Evolutionary conservation across 2,113 vertebrate genomes (phyloP).

Genomic region (Dipodomys stephensi): DNA sequence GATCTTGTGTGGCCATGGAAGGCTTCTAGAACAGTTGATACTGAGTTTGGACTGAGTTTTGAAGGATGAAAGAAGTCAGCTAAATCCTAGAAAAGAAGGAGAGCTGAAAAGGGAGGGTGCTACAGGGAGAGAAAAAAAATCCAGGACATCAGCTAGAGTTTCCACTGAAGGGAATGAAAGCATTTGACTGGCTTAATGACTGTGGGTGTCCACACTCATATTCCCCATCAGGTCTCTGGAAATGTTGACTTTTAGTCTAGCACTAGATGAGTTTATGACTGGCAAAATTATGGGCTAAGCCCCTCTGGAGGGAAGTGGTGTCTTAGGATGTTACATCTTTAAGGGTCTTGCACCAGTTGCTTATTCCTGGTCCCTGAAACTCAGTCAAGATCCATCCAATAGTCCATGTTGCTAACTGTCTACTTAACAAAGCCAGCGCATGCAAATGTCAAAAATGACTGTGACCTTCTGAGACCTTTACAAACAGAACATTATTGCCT

Average conservation of each 20-base stretch:
- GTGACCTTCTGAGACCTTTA: background rate
- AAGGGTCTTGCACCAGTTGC: background rate
- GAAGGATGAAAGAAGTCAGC: conserved; percentile 31
- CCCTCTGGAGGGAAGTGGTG: background rate
- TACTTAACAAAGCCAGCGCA: background rate
- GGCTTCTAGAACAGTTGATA: background rate
- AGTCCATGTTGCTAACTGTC: background rate
- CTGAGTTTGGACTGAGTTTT: background rate
- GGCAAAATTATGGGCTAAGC: background rate
- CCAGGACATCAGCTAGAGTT: background rate
- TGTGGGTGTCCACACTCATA: background rate
- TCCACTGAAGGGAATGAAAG: background rate
- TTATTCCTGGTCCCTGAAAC: background rate
- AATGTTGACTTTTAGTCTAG: background rate
- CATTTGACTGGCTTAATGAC: background rate
- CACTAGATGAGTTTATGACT: background rate
- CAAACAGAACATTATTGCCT: background rate
- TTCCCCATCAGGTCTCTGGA: background rate
- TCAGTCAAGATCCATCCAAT: background rate
- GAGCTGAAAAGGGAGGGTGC: background rate
- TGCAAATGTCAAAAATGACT: background rate
- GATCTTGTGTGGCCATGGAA: background rate
- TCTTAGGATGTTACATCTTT: background rate
- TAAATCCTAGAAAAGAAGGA: background rate
- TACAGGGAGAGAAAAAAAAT: background rate